Percentiles rank a stretch among this genome's conserved stretches.
These are phyloP conservation scores for Neofelis nebulosa DNA, from an alignment of 2,113 vertebrate genomes.

Conservation along the genomic window DNA sequence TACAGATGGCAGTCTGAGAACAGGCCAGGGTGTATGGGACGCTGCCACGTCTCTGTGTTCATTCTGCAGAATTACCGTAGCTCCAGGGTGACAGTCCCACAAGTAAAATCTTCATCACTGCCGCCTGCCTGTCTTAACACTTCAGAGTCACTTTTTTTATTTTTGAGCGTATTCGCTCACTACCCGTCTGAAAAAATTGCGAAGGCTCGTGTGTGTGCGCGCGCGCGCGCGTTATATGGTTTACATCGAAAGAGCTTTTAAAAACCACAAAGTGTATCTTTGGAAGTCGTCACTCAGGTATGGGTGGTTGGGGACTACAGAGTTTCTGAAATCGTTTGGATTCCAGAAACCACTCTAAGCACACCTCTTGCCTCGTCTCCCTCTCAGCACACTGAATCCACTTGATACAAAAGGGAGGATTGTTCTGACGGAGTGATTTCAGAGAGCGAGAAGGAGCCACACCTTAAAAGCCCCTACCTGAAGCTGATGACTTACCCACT, in stretches of 20 bases:
- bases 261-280: neutral
- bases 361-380: neutral
- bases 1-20: conserved; percentile 34
- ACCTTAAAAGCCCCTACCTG: neutral
- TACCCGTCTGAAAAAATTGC: neutral
- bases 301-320: neutral
- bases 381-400: neutral
- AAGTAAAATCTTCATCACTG: conserved; percentile 33
- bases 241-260: neutral
- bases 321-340: neutral
- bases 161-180: neutral
- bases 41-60: neutral
- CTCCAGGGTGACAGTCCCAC: conserved; percentile 14
- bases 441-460: neutral
- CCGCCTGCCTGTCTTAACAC: neutral
- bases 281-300: neutral
- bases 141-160: neutral
- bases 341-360: neutral
- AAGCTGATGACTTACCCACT: neutral
- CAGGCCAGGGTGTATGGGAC: neutral
- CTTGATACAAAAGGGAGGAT: neutral
- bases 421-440: neutral
- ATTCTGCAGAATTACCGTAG: neutral
- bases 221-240: too few species aligned
- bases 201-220: neutral